Conservation (phyloP, 2,797 vertebrate species). For the Lagorchestes hirsutus region DNA sequence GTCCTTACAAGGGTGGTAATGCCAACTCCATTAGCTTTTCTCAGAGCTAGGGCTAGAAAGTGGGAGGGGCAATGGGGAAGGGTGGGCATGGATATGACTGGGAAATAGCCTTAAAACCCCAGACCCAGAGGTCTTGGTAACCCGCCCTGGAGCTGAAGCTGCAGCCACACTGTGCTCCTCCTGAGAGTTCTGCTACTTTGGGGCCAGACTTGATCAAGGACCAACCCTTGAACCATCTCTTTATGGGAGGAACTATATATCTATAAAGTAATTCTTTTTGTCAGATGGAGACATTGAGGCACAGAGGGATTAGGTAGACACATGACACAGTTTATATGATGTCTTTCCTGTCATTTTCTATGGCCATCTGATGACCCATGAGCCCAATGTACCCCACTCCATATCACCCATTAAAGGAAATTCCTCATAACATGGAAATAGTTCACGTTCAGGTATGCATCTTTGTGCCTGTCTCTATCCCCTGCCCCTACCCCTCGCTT, state of each 20-base stretch:
- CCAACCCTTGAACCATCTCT: background rate
- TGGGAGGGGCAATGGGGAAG: background rate
- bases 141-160: background rate
- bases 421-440: background rate
- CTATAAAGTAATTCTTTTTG: background rate
- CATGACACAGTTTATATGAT: background rate
- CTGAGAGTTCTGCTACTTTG: background rate
- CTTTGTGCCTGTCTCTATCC: background rate
- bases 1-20: background rate
- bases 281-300: background rate
- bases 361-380: background rate
- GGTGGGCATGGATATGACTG: background rate
- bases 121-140: background rate
- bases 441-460: background rate
- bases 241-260: background rate
- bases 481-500: too few species aligned
- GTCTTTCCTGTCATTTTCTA: background rate
- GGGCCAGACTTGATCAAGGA: background rate
- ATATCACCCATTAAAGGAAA: background rate
- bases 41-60: background rate
- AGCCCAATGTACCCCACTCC: background rate
- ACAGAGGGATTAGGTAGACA: background rate
- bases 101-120: background rate
- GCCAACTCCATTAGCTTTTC: background rate
- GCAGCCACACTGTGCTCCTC: rapidly evolving